Evolutionary conservation across 2,797 vertebrate genomes (phyloP).

Genomic region (Streptopelia turtur): DNA sequence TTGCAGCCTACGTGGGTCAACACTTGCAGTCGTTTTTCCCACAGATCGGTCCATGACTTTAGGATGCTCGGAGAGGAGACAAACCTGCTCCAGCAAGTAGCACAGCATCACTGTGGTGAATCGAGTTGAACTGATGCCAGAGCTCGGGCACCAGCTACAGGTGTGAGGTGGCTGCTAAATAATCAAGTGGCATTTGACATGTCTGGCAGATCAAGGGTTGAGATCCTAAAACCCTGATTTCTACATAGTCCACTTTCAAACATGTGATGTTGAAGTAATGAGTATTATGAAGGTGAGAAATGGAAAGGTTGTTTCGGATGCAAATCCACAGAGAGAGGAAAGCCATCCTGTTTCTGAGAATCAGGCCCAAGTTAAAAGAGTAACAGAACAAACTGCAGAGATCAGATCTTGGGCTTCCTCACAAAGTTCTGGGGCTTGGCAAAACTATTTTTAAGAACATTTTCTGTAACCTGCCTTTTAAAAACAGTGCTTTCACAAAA

Average conservation of each 20-base stretch:
- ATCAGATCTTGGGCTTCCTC: not conserved
- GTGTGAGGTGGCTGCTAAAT: not conserved
- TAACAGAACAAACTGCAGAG: not conserved
- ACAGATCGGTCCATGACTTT: not conserved
- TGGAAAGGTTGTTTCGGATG: not conserved
- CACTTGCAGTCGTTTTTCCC: not conserved
- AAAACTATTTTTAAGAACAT: not conserved
- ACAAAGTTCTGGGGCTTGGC: not conserved
- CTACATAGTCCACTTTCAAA: not conserved
- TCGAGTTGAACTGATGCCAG: not conserved
- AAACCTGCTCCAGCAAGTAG: not conserved
- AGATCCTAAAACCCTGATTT: not conserved
- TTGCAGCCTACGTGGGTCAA: not conserved
- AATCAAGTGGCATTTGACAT: not conserved
- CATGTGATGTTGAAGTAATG: not conserved
- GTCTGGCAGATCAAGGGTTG: not conserved
- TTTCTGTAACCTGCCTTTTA: not conserved
- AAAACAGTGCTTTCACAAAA: not conserved
- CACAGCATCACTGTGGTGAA: not conserved
- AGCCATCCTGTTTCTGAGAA: not conserved
- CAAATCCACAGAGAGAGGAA: not conserved
- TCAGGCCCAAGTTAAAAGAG: not conserved
- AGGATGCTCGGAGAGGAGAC: not conserved
- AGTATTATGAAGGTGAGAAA: not conserved
- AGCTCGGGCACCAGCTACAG: not conserved